phyloP scores from a whole-genome alignment of 2,888 invertebrate genomes.

The Thecophora atra region DNA sequence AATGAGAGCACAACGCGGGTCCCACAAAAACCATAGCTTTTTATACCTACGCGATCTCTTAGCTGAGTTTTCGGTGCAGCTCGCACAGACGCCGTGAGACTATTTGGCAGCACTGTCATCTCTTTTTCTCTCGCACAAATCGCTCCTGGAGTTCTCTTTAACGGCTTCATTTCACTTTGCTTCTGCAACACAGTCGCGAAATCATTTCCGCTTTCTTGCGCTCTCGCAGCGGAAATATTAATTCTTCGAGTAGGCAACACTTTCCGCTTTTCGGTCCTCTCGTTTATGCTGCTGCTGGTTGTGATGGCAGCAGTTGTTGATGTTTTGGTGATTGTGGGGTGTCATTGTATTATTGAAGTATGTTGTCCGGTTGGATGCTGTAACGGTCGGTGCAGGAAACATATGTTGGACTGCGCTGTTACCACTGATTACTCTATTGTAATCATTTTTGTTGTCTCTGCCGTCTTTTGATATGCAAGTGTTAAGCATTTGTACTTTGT shows the following conservation, averaged over 20 bases:
- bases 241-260: slow-evolving; percentile 37
- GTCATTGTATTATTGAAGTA: not conserved
- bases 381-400: too few species aligned
- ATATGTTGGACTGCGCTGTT: too few species aligned
- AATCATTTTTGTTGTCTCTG: too few species aligned
- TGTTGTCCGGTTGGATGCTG: not conserved
- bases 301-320: not conserved
- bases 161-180: not conserved
- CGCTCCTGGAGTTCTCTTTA: not conserved
- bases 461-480: too few species aligned
- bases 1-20: slow-evolving; percentile 14
- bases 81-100: not conserved
- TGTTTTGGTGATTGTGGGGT: not conserved
- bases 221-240: slow-evolving; percentile 47
- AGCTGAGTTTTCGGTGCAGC: not conserved
- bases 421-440: too few species aligned
- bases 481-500: too few species aligned
- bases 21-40: not conserved
- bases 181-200: not conserved
- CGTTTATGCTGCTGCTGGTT: slow-evolving; percentile 13
- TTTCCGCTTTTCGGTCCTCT: slow-evolving; percentile 3
- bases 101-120: slow-evolving; percentile 7
- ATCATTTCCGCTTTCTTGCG: slow-evolving; percentile 47
- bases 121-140: not conserved
- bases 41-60: slow-evolving; percentile 7